phyloP scores from a whole-genome alignment of 2,888 invertebrate species.

The Amaurobius ferox region DNA sequence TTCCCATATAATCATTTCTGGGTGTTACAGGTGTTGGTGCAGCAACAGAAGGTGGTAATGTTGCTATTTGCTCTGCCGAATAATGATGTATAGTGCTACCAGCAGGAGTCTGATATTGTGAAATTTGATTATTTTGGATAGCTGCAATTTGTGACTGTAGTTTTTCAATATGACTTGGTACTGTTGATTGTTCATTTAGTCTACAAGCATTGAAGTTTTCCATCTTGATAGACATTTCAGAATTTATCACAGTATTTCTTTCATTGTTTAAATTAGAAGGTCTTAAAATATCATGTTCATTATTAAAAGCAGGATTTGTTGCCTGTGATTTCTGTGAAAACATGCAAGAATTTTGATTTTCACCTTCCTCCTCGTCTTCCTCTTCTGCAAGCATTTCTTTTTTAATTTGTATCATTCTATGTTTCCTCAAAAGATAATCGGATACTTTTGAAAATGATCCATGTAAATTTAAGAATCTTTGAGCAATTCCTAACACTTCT shows the following conservation, averaged over 20 bases:
- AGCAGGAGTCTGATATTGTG: background rate
- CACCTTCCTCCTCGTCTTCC: no score
- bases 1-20: slow-evolving; percentile 24
- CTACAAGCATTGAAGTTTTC: background rate
- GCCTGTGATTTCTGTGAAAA: background rate
- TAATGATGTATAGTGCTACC: slow-evolving; percentile 28
- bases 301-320: background rate
- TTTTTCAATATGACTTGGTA: slow-evolving; percentile 16
- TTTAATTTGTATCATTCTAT: slow-evolving; percentile 38
- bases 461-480: background rate
- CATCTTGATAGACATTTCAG: background rate
- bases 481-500: slow-evolving; percentile 4
- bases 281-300: background rate
- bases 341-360: background rate
- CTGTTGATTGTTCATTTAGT: background rate
- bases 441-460: slow-evolving; percentile 40
- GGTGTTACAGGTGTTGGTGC: slow-evolving; percentile 23
- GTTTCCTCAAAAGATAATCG: slow-evolving; percentile 7
- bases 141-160: slow-evolving; percentile 38
- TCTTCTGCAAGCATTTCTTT: slow-evolving; percentile 35
- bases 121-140: background rate
- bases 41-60: background rate
- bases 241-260: background rate
- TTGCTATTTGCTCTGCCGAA: background rate
- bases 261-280: no score